A percentile compares a stretch with the other conserved stretches of the same genome.
These are phyloP conservation scores for Microplitis deprimator DNA, from an alignment of 2,888 invertebrate genomes.

Conservation along the genomic window DNA sequence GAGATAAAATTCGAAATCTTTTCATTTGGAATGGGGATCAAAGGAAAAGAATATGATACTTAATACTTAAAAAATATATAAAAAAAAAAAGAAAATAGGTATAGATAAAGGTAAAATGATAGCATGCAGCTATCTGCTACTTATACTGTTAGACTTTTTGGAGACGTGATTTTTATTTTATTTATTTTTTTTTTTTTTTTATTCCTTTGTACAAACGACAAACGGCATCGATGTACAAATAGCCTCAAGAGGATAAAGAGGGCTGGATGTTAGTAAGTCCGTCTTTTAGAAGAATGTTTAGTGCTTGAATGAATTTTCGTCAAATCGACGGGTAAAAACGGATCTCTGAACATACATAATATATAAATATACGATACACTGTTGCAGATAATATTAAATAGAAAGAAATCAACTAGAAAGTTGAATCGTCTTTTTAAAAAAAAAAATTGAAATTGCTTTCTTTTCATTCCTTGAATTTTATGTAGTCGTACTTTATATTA, in stretches of 20 bases:
- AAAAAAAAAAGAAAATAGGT: not conserved
- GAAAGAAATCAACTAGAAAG: not conserved
- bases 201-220: not conserved
- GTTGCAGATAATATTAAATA: constrained; percentile 24
- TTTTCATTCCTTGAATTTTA: constrained; percentile 29
- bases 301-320: not conserved
- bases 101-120: constrained; percentile 1
- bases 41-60: not conserved
- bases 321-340: not conserved
- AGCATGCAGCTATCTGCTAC: not conserved
- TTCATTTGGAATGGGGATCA: not conserved
- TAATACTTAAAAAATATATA: not conserved
- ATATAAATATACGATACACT: not conserved
- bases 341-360: not conserved
- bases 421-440: not conserved
- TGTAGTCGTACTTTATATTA: constrained; percentile 19
- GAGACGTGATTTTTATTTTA: not conserved
- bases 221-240: not conserved
- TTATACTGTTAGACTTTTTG: not conserved
- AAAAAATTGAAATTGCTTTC: not conserved
- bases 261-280: not conserved
- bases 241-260: not conserved
- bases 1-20: not conserved
- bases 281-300: not conserved
- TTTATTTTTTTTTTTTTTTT: constrained; percentile 6